Evolutionary conservation across 2,888 invertebrate species (phyloP), one percentile per base, ranked within the genome.

Genomic region (Melipona beecheii): DNA sequence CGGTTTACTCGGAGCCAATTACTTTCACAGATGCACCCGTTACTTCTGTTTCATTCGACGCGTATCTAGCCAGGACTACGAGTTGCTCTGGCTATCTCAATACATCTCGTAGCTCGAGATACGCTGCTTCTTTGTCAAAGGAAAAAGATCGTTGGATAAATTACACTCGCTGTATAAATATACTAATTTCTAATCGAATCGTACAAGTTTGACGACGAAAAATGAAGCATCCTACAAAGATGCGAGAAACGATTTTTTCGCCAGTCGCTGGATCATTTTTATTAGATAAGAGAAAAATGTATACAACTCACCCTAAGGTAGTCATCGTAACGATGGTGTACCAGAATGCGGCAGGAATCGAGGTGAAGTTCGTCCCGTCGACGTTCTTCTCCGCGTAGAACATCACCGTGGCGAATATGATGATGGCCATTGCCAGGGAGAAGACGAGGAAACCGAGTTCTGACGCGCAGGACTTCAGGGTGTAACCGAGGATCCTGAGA

Each of bases 311-410:
- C 99, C 99, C 99, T 89, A 99, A 95, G 72, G 99, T 99, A 84
- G 99, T 99, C 99, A 99, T 99, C 90, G 99, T 99, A 94, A 99
- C 99, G 94, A 99, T 99, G 94, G 99, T 99, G 96, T 99, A 99
- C 99, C 99, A 99, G 95, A 99, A 99, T 90, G 99, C 99, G 78
- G 99, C 99, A 83, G 99, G 99, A 95, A 99, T 99, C 94, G 99
- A 99, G 87, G 99, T 99, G 96, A 99, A 99, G 95, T 98, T 98
- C 78, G 99, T 99, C 92, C 97, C 97, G 92, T 97, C 97, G 89
- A 99, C 99, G 95, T 99, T 99, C 96, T 99, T 99, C 96, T 99
- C 99, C 74, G 99, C 99, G 96, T 99, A 99, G 96, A 99, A 99
- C 99, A 99, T 99, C 91, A 99, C 99, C 62, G 99, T 99, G 87